phyloP scores from a whole-genome alignment of 2,888 invertebrate species.

The Drosophila falleni region DNA sequence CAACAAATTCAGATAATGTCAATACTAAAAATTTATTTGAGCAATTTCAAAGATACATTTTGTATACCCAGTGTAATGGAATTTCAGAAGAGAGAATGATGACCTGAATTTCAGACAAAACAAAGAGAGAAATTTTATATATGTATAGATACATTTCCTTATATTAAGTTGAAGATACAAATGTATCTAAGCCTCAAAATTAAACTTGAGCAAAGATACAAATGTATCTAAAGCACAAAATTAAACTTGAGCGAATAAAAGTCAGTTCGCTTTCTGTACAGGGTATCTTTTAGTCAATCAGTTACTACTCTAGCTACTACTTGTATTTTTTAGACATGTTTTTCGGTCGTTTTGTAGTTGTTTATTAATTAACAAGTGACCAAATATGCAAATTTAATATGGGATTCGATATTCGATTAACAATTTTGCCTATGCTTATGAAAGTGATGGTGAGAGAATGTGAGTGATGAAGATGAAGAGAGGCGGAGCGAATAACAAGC shows the following conservation, averaged over 20 bases:
- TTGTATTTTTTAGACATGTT: slow-evolving; percentile 35
- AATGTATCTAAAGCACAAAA: no score
- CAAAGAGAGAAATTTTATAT: not conserved
- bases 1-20: slow-evolving; percentile 55
- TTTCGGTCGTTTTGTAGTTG: slow-evolving; percentile 38
- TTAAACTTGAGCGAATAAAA: no score
- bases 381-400: slow-evolving; percentile 81
- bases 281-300: slow-evolving; percentile 21
- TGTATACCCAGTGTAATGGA: slow-evolving; percentile 2
- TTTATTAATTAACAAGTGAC: slow-evolving; percentile 83
- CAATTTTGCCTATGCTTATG: slow-evolving; percentile 32
- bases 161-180: not conserved
- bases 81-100: not conserved
- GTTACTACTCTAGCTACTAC: not conserved
- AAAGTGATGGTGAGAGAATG: not conserved
- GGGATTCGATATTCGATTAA: slow-evolving; percentile 54
- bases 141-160: not conserved
- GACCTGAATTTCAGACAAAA: not conserved
- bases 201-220: no score
- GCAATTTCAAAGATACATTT: slow-evolving; percentile 41
- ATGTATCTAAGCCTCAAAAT: not conserved
- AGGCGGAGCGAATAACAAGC: slow-evolving; percentile 15
- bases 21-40: slow-evolving; percentile 49
- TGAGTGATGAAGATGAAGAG: not conserved
- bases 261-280: not conserved